phyloP scores from a whole-genome alignment of 2,797 vertebrate species.

The Manis crassicaudata region DNA sequence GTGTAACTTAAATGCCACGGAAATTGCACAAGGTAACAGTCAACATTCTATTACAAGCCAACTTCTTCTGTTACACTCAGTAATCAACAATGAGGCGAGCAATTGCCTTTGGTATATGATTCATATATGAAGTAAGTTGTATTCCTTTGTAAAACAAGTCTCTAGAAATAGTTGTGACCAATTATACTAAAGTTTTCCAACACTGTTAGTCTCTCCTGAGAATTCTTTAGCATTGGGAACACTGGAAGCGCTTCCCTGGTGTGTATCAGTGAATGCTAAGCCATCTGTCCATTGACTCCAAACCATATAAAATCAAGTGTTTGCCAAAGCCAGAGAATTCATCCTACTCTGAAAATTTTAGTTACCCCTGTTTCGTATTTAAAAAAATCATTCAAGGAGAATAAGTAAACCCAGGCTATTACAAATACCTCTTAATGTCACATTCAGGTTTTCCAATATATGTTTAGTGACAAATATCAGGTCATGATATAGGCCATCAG shows the following conservation, averaged over 20 bases:
- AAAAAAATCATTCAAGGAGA: neutral
- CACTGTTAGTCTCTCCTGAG: neutral
- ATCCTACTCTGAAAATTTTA: neutral
- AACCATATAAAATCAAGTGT: neutral
- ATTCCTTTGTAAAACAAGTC: slow-evolving; percentile 45
- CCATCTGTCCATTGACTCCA: neutral
- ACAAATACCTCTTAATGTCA: neutral
- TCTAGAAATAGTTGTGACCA: slow-evolving; percentile 17
- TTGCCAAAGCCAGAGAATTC: slow-evolving; percentile 9
- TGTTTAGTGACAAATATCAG: neutral
- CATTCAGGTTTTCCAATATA: neutral
- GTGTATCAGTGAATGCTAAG: neutral
- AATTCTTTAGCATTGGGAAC: neutral
- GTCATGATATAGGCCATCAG: neutral
- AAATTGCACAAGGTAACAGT: neutral
- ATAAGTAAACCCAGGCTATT: neutral
- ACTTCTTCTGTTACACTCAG: slow-evolving; percentile 14
- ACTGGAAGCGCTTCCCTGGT: neutral
- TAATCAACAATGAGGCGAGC: slow-evolving; percentile 7
- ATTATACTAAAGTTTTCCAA: neutral
- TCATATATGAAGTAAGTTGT: slow-evolving; percentile 63
- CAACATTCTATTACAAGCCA: neutral
- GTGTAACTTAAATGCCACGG: slow-evolving; percentile 5
- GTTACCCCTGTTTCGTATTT: slow-evolving; percentile 17
- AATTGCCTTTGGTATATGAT: slow-evolving; percentile 43